These are phyloP conservation scores for Odontamblyopus lacepedii DNA, from an alignment of 2,797 vertebrate species.

Conservation along the genomic window DNA sequence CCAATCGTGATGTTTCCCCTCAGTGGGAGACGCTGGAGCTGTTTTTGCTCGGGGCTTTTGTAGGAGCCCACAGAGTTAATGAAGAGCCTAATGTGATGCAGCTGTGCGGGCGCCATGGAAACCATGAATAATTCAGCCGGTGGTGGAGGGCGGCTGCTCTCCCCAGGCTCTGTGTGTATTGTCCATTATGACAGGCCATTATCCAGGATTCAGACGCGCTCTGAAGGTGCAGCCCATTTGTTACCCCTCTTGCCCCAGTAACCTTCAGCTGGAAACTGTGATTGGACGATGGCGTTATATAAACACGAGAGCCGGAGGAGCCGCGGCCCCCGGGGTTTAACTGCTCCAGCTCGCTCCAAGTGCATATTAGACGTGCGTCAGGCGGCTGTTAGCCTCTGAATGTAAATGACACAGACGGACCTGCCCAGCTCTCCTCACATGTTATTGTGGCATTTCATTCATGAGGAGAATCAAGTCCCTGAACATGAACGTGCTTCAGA, in stretches of 20 bases:
- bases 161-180: conserved; percentile 90
- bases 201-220: conserved; percentile 91
- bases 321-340: conserved; percentile 65
- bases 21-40: conserved; percentile 79
- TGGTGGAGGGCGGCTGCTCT: conserved; percentile 87
- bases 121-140: conserved; percentile 95
- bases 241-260: conserved; percentile 85
- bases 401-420: conserved; percentile 64
- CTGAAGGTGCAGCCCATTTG: conserved; percentile 89
- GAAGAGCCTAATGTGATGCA: conserved; percentile 92
- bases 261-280: conserved; percentile 89
- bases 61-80: conserved; percentile 84
- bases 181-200: conserved; percentile 96
- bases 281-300: conserved; percentile 90
- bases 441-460: conserved; percentile 25
- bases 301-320: conserved; percentile 88
- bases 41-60: conserved; percentile 83
- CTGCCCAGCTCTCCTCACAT: conserved; percentile 30
- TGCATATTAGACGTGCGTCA: conserved; percentile 77
- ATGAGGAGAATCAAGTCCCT: conserved; percentile 23
- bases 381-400: conserved; percentile 68
- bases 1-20: conserved; percentile 81
- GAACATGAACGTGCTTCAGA: conserved; percentile 34
- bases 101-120: conserved; percentile 80
- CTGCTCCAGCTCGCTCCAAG: conserved; percentile 71